Evolutionary conservation across 2,113 vertebrate species (phyloP).

Genomic region (Athene cunicularia): DNA sequence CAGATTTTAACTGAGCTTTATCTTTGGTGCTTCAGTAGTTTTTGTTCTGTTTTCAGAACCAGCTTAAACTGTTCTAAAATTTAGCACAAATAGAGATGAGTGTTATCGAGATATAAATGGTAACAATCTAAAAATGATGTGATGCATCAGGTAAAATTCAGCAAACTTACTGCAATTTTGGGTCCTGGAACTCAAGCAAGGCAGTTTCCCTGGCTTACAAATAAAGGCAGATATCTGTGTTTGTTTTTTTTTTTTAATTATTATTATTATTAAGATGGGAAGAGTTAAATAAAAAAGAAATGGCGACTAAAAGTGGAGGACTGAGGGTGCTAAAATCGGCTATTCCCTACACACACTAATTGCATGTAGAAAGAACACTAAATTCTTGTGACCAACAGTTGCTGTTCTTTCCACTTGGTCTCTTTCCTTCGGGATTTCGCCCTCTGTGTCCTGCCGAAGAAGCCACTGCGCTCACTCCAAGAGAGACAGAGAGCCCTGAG

Average conservation of each 20-base stretch:
- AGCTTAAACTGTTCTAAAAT: background rate
- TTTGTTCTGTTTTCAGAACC: background rate
- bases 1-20: constrained; percentile 12
- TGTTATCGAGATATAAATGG: background rate
- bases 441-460: accelerated
- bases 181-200: background rate
- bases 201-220: background rate
- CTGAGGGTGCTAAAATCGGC: background rate
- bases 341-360: accelerated
- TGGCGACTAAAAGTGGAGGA: background rate
- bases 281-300: background rate
- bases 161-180: background rate
- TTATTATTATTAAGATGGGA: background rate
- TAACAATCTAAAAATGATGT: background rate
- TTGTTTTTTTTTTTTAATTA: background rate
- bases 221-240: background rate
- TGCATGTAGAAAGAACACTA: accelerated
- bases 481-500: background rate
- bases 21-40: background rate
- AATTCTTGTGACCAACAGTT: background rate
- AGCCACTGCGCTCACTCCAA: background rate
- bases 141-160: background rate
- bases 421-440: background rate
- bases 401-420: background rate
- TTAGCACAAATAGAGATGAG: background rate